Base-by-base conservation (phyloP, 2,797 vertebrate species). In the Yasuhikotakia modesta region DNA sequence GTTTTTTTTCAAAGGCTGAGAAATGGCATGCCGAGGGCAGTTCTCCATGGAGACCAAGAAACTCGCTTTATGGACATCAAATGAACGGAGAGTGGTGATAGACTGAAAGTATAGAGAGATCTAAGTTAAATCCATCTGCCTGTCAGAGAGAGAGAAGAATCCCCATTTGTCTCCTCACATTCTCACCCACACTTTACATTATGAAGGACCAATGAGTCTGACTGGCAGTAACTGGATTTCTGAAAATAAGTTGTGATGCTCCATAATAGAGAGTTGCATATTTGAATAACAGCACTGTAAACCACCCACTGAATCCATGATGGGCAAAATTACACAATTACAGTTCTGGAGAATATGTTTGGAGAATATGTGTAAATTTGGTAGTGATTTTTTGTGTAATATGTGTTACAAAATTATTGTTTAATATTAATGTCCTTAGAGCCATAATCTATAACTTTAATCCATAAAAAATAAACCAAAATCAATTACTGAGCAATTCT, bases 11-110 rank as follows among this genome's bases (percentile, higher is more conserved):
- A 2, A 14, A 50, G 19, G 6, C 52, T 48, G 24, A 52, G 71
- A 79, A 74, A 74, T 69, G 35, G 12, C 52, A 50, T 73, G 53
- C 64, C 74, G 52, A 73, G 78, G 64, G 30, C 53, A 74, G 63
- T 35, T 79, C 78, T 61, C 70, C 64, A 74, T 74, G 71, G 71
- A 74, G 52, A 79, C 64, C 19, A 53, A 66, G 39, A 32, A 68
- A 74, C 27, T 17, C 12, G 13, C 5, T 3, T 48, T 68, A 68
- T 48, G 52, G 53, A 48, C 52, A 30, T 67, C 35, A 67, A 63
- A 75, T 24, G 16, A 67, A 76, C 19, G 24, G 32, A 68, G 27
- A 13, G 53, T 60, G 65, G 53, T 69, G 43, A 69, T 58, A 58
- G 52, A 17, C 30, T 68, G 53, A 46, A 24, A 58, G 64, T 48